phyloP scores from a whole-genome alignment of 2,797 vertebrate genomes.

The Falco rusticolus region DNA sequence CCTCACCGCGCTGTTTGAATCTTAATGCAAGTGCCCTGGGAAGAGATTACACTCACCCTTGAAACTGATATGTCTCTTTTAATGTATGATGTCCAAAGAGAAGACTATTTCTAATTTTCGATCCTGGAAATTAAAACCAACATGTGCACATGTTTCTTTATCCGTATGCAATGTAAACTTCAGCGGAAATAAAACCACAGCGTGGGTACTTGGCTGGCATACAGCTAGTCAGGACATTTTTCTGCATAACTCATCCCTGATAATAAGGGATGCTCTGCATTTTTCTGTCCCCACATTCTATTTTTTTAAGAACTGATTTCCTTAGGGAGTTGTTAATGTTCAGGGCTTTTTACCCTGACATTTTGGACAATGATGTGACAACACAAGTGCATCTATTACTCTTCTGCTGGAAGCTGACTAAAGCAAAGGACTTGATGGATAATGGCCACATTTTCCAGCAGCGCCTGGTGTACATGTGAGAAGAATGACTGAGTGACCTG shows the following conservation, averaged over 20 bases:
- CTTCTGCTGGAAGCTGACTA: conserved; percentile 49
- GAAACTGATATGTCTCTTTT: not conserved
- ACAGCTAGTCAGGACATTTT: not conserved
- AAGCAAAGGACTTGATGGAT: conserved; percentile 54
- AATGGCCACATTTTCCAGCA: conserved; percentile 48
- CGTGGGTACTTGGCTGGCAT: not conserved
- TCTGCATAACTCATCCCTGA: not conserved
- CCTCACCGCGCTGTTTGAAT: not conserved
- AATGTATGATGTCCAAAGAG: not conserved
- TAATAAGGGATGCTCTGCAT: not conserved
- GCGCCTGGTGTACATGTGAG: not conserved
- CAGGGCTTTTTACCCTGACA: conserved; percentile 44
- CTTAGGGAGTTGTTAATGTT: conserved; percentile 53
- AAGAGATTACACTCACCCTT: not conserved
- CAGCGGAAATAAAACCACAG: not conserved
- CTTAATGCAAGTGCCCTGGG: conserved; percentile 6
- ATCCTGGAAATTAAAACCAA: conserved; percentile 5
- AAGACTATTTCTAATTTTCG: not conserved
- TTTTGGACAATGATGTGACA: conserved; percentile 63
- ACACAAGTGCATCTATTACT: conserved; percentile 57
- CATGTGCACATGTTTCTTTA: not conserved
- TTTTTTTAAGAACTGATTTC: conserved; percentile 51
- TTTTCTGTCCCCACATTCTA: not conserved
- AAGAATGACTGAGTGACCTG: conserved; percentile 30
- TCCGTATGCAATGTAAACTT: not conserved